These are phyloP conservation scores for Colinus virginianus DNA, from an alignment of 2,113 vertebrate genomes.

Conservation along the genomic window DNA sequence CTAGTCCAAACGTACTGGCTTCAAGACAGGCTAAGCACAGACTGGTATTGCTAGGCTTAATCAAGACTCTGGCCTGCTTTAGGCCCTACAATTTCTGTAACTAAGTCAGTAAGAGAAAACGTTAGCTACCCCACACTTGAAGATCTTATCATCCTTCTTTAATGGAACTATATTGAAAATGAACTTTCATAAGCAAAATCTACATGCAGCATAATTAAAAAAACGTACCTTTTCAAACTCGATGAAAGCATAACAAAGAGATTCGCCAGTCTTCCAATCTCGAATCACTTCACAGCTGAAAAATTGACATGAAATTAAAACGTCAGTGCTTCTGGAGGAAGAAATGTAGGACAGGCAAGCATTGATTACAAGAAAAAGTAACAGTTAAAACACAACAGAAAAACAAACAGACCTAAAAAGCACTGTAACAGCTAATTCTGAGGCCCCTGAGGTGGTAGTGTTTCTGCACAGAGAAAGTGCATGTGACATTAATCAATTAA, in stretches of 20 bases:
- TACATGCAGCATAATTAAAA: not conserved
- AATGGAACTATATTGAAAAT: not conserved
- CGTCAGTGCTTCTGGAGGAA: not conserved
- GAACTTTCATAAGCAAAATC: not conserved
- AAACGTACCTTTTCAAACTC: constrained; percentile 95
- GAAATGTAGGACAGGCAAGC: not conserved
- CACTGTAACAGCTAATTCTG: not conserved
- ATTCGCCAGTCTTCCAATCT: constrained; percentile 96
- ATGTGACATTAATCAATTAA: not conserved
- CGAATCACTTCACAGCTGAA: constrained; percentile 97
- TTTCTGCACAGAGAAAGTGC: not conserved
- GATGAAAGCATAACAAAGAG: constrained; percentile 97
- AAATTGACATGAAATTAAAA: constrained; percentile 23
- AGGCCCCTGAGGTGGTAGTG: not conserved
- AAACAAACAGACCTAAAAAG: not conserved
- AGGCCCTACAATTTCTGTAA: not conserved
- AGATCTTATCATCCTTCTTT: not conserved
- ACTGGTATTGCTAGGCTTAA: not conserved
- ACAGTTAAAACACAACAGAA: not conserved
- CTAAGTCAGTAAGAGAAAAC: not conserved
- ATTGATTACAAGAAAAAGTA: not conserved
- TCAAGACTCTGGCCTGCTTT: not conserved
- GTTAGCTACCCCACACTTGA: not conserved
- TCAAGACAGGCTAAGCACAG: not conserved
- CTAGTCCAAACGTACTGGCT: not conserved